phyloP scores from a whole-genome alignment of 2,888 invertebrate genomes.

The Thecocarcelia acutangulata region DNA sequence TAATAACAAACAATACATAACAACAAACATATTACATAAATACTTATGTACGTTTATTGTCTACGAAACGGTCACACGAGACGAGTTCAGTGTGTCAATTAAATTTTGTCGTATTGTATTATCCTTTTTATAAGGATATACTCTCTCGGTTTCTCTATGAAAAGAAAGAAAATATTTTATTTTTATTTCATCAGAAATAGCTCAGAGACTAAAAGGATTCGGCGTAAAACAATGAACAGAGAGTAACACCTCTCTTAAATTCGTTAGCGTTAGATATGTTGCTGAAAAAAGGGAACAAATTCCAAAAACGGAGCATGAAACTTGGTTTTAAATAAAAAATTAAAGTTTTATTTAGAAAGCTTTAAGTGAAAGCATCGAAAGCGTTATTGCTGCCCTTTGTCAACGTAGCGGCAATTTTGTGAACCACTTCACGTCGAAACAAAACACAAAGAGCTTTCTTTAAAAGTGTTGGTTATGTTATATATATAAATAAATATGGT shows the following conservation, averaged over 20 bases:
- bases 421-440: neutral
- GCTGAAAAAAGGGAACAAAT: slow-evolving; percentile 43
- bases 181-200: neutral
- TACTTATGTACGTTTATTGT: slow-evolving; percentile 20
- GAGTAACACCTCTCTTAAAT: neutral
- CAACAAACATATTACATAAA: slow-evolving; percentile 27
- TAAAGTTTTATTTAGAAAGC: slow-evolving; percentile 9
- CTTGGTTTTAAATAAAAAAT: slow-evolving; percentile 33
- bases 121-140: slow-evolving; percentile 41
- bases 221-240: neutral
- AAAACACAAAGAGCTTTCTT: neutral
- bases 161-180: neutral
- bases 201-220: slow-evolving; percentile 17
- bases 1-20: slow-evolving; percentile 46
- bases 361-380: neutral
- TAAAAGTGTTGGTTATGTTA: slow-evolving; percentile 21
- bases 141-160: slow-evolving; percentile 20
- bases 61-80: slow-evolving; percentile 66
- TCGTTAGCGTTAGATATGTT: neutral
- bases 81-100: slow-evolving; percentile 72
- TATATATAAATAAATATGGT: too few species aligned
- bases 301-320: slow-evolving; percentile 22
- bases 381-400: neutral
- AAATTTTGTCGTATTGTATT: slow-evolving; percentile 57
- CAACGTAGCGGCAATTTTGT: neutral